Conservation (phyloP, 2,113 vertebrate species). For the Psammodynastes pulverulentus region DNA sequence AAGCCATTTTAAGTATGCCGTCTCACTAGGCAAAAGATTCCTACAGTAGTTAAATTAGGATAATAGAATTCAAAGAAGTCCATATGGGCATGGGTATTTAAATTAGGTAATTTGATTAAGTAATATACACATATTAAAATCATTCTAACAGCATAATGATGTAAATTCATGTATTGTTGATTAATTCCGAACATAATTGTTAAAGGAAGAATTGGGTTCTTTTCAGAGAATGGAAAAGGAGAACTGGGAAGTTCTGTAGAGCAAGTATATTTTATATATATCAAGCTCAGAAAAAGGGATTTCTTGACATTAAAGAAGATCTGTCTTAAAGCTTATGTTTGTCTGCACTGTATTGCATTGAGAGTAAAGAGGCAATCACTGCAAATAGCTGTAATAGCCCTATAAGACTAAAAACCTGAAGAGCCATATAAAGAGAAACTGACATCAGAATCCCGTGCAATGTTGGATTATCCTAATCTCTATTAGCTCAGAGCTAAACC, state of each 20-base stretch:
- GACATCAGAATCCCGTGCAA: background rate
- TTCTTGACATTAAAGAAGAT: background rate
- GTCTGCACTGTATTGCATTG: background rate
- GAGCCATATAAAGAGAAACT: background rate
- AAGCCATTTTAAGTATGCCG: background rate
- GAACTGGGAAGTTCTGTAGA: background rate
- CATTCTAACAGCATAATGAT: background rate
- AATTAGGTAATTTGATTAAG: background rate
- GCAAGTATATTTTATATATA: background rate
- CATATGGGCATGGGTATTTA: too few species aligned
- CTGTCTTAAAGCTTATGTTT: background rate
- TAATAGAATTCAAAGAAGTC: background rate
- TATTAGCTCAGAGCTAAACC: background rate
- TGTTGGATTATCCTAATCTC: background rate
- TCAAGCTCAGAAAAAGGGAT: background rate
- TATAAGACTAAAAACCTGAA: background rate
- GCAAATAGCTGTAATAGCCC: background rate
- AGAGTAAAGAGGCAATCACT: background rate
- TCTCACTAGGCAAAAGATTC: background rate
- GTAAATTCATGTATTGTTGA: background rate
- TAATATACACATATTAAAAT: background rate
- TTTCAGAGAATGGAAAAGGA: background rate
- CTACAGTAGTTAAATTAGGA: background rate
- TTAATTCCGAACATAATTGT: background rate
- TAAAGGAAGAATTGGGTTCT: background rate